phyloP scores from a whole-genome alignment of 2,113 vertebrate species.

The Paedocypris sp. region DNA sequence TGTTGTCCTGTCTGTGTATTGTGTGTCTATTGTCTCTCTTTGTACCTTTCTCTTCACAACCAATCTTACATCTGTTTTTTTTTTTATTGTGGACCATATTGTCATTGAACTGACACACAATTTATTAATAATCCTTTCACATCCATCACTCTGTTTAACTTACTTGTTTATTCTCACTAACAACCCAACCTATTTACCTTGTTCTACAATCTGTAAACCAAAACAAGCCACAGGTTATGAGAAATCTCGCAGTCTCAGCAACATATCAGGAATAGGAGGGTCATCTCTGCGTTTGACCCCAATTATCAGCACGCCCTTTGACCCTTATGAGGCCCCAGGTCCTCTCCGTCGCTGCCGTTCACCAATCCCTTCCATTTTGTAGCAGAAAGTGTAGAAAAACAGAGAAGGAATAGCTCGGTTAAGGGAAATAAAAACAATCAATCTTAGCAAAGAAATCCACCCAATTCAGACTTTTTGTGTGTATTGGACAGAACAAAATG shows the following conservation, averaged over 20 bases:
- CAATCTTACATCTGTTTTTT: slow-evolving; percentile 2
- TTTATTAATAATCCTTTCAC: neutral
- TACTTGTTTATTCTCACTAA: neutral
- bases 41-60: slow-evolving; percentile 33
- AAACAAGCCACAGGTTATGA: slow-evolving; percentile 66
- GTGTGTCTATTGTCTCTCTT: slow-evolving; percentile 34
- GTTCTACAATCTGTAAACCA: neutral
- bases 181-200: neutral
- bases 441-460: too few species aligned
- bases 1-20: slow-evolving; percentile 44
- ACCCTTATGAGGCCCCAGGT: slow-evolving; percentile 70
- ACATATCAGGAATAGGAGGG: slow-evolving; percentile 79
- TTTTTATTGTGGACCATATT: too few species aligned
- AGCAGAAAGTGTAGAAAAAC: slow-evolving; percentile 41
- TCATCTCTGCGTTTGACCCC: slow-evolving; percentile 75
- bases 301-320: slow-evolving; percentile 63
- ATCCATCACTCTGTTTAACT: slow-evolving; percentile 19
- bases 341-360: slow-evolving; percentile 72
- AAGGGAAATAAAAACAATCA: slow-evolving; percentile 17
- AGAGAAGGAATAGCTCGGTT: slow-evolving; percentile 18
- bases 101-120: neutral
- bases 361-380: slow-evolving; percentile 83
- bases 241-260: slow-evolving; percentile 84
- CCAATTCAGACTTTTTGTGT: too few species aligned
- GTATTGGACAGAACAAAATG: too few species aligned